Base-by-base conservation (phyloP, 1,140 invertebrate genomes). In the Batillaria attramentaria region DNA sequence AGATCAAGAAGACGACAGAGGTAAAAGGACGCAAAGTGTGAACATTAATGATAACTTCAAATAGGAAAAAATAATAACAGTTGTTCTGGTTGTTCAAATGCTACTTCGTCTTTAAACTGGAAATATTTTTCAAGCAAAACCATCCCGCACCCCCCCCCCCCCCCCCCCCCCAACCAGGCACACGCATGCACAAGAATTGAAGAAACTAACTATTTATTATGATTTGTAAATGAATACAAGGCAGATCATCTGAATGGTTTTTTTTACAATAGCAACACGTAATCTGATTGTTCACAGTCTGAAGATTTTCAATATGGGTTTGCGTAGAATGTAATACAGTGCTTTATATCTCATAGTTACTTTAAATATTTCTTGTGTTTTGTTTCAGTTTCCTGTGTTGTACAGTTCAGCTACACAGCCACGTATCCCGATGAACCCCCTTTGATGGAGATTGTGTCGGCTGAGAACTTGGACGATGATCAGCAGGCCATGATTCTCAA, bases 361-460 rank as follows among this genome's bases (percentile, higher is more conserved):
- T 62, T 79, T 16, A 20, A 54, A 18, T 4, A 1, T 5, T 50
- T 24, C 35, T 35, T 41, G 39, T 31, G 20, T 20, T 57, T 46
- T 41, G 13, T 43, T 39, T 31, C 43, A 72, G 43, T 37, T 18
- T 35, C 50, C 31, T 69, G 28, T 90, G 91, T 93, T 79, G 91
- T 97, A 81, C 93, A 95, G 83, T 97, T 98, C 87, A 95, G 94
- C 33, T 97, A 97, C 83, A 96, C 96, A 24, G 86, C 93, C 65
- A 95, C 94, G 82, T 99, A 98, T 92, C 97, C 97, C 4, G 97
- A 98, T 87, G 95, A 96, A 86, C 91, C 94, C 13, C 95, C 96
- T 6, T 79, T 94, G 31, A 94, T 98, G 81, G 95, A 96, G 87
- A 94, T 98, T 76, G 93, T 94, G 74, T 94, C 96, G 46, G 89